Evolutionary conservation across 1,140 invertebrate genomes (phyloP).

Genomic region (Semibalanus balanoides): DNA sequence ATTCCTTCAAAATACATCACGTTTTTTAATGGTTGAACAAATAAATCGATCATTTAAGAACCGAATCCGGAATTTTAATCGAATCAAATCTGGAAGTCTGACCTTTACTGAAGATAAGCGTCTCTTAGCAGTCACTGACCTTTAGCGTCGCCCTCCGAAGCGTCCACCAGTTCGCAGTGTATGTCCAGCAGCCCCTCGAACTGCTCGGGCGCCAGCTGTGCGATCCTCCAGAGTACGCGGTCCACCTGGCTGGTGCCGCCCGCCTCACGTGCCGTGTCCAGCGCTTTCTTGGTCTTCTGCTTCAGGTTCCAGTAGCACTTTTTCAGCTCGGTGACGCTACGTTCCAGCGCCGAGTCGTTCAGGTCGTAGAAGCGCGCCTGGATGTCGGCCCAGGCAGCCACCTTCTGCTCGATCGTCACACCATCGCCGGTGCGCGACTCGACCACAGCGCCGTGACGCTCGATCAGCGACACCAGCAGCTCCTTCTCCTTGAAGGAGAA

Average conservation of each 20-base stretch:
- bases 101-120: no score
- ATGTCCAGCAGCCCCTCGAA: background rate
- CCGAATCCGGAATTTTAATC: no score
- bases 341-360: background rate
- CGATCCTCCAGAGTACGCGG: slow-evolving; percentile 3
- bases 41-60: no score
- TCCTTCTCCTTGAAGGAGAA: background rate
- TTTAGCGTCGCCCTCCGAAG: background rate
- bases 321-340: background rate
- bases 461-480: slow-evolving; percentile 1
- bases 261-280: background rate
- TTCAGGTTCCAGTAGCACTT: slow-evolving; percentile 7
- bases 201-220: slow-evolving; percentile 5
- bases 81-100: no score
- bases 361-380: background rate
- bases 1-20: no score
- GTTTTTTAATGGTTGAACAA: no score
- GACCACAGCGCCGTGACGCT: background rate
- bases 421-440: slow-evolving; percentile 1
- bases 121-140: background rate
- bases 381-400: slow-evolving; percentile 1
- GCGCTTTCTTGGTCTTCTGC: slow-evolving; percentile 5
- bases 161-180: background rate
- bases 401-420: slow-evolving; percentile 1
- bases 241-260: background rate